Evolutionary conservation across 2,797 vertebrate species (phyloP), one percentile per base, ranked within the genome.

Genomic region (Melopsittacus undulatus): DNA sequence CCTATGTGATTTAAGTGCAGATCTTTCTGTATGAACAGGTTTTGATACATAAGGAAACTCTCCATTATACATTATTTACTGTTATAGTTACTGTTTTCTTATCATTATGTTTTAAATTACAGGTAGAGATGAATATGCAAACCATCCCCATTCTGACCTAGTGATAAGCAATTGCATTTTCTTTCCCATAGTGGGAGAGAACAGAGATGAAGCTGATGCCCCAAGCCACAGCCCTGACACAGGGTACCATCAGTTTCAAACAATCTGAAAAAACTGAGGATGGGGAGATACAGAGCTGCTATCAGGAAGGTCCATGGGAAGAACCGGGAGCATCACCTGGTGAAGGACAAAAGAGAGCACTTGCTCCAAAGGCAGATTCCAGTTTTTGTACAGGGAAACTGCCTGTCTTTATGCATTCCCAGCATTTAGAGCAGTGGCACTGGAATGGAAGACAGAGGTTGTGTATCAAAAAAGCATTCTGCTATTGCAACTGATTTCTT

Each of bases 101-200:
- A 63, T 40, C 59, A 29, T 89, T 70, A 56, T 79, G n/a, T 11
- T 84, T 92, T 92, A 93, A 93, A 87, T 90, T 92, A 79, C 61
- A 89, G 70, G 67, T 48, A 67, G 34, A 74, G 59, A 82, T 64
- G 26, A 86, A 73, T 90, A 64, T 87, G 77, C 70, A 93, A 93
- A 87, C 92, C 90, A 87, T 67, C n/a, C 48, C 34, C 8, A 51
- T 19, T 70, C 76, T 73, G 83, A 94, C 76, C 67, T 82, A 84
- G 89, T 5, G 13, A 82, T 21, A 87, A 87, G 54, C 22, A 87
- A 74, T 38, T 84, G 63, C 40, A 49, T 87, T 89, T 84, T 73
- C 63, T 81, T 79, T 84, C 59, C 54, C 4, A 2, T 40, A 20
- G 67, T 56, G 74, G 22, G 36, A 67, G 40, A 90, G 61, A 89